Base-by-base conservation (phyloP, 2,888 invertebrate genomes). In the Chymomyza fuscimana region DNA sequence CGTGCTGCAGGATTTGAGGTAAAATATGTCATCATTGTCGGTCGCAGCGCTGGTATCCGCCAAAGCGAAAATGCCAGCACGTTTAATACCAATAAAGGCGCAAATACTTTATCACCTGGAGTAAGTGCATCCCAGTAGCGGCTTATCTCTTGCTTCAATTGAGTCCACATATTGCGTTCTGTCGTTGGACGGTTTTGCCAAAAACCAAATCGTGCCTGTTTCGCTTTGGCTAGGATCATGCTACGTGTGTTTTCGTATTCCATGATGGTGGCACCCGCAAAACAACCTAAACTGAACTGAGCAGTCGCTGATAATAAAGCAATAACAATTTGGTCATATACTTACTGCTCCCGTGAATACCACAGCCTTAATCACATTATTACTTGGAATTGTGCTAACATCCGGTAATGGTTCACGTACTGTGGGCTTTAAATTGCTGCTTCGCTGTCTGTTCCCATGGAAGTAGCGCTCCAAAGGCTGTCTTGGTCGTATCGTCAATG, bases 21-120 rank as follows among this genome's bases (percentile, higher is more conserved):
- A 92, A 98, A 98, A 92, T 97, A 97, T 89, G 94, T 95, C 62
- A 95, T 90, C 97, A 98, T 97, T 19, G 93, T 91, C 2, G 94
- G 93, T 69, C 95, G 95, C 36, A 96, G 90, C 15, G 93, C 87
- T 10, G 96, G 96, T 5, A 97, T 91, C 76, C 95, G 93, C 98
- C 98, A 98, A 63, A 96, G 94, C 0, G 94, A 92, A 92, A 96
- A 98, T 1, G 98, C 97, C 22, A 96, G 80, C 0, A 95, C 90
- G 92, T 98, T 98, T 7, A 95, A 89, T 9, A 94, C 94, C 87
- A 96, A 95, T 80, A 98, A 95, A 2, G 96, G 96, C 65, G 94
- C 94, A 91, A 97, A 97, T 6, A 97, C 93, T 91, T 94, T 95
- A 88, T 97, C 95, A 59, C 95, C 96, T 16, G 95, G 94, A 65